Base-by-base conservation (phyloP, 2,797 vertebrate genomes). In the Oreochromis grahami region DNA sequence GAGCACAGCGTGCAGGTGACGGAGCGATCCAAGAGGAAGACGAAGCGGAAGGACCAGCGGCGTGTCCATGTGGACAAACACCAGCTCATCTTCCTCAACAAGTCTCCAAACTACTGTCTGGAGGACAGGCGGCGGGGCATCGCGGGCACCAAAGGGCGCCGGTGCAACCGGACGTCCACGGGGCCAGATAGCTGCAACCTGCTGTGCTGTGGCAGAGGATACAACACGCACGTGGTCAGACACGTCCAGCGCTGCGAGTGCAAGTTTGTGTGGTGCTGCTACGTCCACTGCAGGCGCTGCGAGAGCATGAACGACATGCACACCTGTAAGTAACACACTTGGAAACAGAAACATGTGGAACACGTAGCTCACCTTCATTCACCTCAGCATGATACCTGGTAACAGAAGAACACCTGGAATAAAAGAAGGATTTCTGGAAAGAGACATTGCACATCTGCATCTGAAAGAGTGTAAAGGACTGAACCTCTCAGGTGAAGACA, bases 221-320 rank as follows among this genome's bases (percentile, higher is more conserved):
- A 99, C 96, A 99, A 99, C 94, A 99, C 99, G 0, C 98, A 98
- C 0, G 97, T 99, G 4, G 98, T 98, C 79, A 92, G 98, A 43
- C 97, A 97, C 0, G 97, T 98, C 78, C 97, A 98, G 4, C 96
- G 98, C 77, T 99, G 99, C 1, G 97, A 98, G 56, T 99, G 99
- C 93, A 98, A 98, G 94, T 99, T 99, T 1, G 94, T 99, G 76
- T 99, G 99, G 99, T 99, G 99, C 95, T 99, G 99, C 94, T 98
- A 98, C 0, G 99, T 99, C 36, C 97, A 96, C 86, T 99, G 99
- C 94, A 87, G 97, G 15, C 96, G 97, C 70, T 99, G 99, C 3
- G 99, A 99, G 93, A 99, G 97, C 91, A 98, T 99, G 98, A 98
- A 97, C 0, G 98, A 99, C 4, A 97, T 98, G 36, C 98, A 99